These are phyloP conservation scores for Hippoglossus stenolepis DNA, from an alignment of 2,113 vertebrate genomes.

Conservation along the genomic window DNA sequence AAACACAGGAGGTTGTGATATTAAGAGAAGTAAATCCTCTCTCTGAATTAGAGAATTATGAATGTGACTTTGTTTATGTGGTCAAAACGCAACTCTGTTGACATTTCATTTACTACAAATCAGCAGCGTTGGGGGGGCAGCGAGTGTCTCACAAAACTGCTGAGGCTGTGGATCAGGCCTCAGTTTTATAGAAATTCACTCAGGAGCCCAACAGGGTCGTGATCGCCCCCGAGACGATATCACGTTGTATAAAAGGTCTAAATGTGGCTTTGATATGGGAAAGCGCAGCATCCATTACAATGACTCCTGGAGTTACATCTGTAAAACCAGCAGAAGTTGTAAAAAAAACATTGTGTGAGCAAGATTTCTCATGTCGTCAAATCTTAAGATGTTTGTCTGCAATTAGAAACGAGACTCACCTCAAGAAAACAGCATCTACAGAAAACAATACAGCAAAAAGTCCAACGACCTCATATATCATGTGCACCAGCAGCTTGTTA, in stretches of 20 bases:
- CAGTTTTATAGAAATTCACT: slow-evolving; percentile 42
- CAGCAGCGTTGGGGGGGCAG: slow-evolving; percentile 24
- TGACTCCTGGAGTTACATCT: slow-evolving; percentile 3
- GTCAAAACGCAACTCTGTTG: slow-evolving; percentile 42
- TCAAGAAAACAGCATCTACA: too few species aligned
- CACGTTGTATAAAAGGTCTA: slow-evolving; percentile 24
- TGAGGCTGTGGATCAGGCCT: slow-evolving; percentile 21
- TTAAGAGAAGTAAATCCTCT: slow-evolving; percentile 39
- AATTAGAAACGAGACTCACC: too few species aligned
- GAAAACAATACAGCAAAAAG: not conserved
- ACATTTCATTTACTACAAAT: slow-evolving; percentile 51
- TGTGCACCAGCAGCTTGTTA: not conserved
- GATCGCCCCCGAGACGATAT: slow-evolving; percentile 45
- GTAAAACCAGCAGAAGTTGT: not conserved
- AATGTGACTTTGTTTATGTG: slow-evolving; percentile 50
- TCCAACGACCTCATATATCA: not conserved
- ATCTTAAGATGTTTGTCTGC: not conserved
- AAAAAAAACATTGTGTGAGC: not conserved
- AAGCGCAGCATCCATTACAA: slow-evolving; percentile 20
- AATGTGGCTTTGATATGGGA: slow-evolving; percentile 15
- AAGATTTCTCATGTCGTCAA: not conserved
- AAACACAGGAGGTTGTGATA: slow-evolving; percentile 25
- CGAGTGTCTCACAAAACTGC: slow-evolving; percentile 14
- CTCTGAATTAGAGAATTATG: slow-evolving; percentile 38
- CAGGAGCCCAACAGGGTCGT: slow-evolving; percentile 21